Evolutionary conservation across 1,140 invertebrate species (phyloP).

Genomic region (Diabrotica undecimpunctata): DNA sequence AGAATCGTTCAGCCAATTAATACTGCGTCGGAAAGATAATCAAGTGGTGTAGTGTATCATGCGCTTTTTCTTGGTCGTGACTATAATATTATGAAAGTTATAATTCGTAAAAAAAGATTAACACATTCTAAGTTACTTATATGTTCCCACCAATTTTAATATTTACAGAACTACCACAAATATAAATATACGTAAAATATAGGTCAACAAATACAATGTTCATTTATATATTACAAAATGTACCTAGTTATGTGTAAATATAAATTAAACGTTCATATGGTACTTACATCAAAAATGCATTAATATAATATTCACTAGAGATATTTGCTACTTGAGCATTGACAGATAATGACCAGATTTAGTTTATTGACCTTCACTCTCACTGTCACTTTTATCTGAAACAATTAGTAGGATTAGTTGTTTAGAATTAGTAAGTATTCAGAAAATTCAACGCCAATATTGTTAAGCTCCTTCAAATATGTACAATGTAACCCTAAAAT

Average conservation of each 20-base stretch:
- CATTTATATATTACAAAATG: not conserved
- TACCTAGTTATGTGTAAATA: not conserved
- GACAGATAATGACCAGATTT: slow-evolving; percentile 36
- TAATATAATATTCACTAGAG: slow-evolving; percentile 31
- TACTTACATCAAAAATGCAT: slow-evolving; percentile 26
- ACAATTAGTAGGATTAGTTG: slow-evolving; percentile 39
- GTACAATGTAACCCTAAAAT: no score
- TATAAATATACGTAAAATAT: not conserved
- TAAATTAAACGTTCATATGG: not conserved
- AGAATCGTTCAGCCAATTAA: no score
- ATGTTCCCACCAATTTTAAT: not conserved
- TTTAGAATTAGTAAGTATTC: not conserved
- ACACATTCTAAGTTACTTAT: no score
- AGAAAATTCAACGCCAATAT: slow-evolving; percentile 10
- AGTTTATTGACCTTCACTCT: slow-evolving; percentile 80
- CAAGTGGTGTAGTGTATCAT: no score
- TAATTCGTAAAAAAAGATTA: no score
- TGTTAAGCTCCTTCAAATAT: slow-evolving; percentile 10
- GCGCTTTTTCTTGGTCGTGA: no score
- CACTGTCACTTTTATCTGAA: slow-evolving; percentile 88
- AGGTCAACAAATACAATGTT: not conserved
- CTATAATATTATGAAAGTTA: no score
- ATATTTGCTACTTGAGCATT: slow-evolving; percentile 35
- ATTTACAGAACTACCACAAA: not conserved
- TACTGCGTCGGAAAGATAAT: no score